Conservation (phyloP, 2,888 invertebrate species). For the Macrosiphum euphorbiae region DNA sequence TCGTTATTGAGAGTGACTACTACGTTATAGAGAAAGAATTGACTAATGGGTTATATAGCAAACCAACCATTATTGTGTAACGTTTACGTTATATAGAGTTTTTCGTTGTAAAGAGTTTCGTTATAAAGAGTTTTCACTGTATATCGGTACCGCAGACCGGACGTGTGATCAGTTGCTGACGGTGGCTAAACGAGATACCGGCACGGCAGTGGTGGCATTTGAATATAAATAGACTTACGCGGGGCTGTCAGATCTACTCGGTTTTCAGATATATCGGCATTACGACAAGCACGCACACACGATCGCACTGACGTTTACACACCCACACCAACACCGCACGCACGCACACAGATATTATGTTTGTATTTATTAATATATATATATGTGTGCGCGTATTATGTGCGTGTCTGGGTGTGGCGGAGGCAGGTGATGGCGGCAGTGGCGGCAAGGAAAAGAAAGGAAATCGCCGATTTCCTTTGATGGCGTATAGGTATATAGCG, state of each 20-base stretch:
- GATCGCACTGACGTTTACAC: not conserved
- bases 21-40: too few relatives aligned
- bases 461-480: constrained; percentile 52
- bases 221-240: constrained; percentile 36
- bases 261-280: constrained; percentile 22
- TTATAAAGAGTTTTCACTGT: too few relatives aligned
- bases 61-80: too few relatives aligned
- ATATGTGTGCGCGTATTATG: not conserved
- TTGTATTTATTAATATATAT: not conserved
- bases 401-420: not conserved
- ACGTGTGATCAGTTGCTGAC: constrained; percentile 45
- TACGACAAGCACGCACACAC: not conserved
- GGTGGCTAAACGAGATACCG: constrained; percentile 22
- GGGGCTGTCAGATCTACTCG: not conserved
- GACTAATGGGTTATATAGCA: too few relatives aligned
- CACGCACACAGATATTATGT: too few relatives aligned
- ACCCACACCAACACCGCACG: not conserved
- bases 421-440: not conserved
- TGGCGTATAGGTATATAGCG: not conserved
- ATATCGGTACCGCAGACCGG: not conserved
- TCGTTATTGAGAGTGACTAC: too few relatives aligned
- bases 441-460: not conserved
- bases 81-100: too few relatives aligned
- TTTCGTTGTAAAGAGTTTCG: too few relatives aligned
- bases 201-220: not conserved